Percentiles rank a stretch among this genome's conserved stretches.
phyloP scores from a whole-genome alignment of 2,797 vertebrate genomes.

The Micromesistius poutassou region DNA sequence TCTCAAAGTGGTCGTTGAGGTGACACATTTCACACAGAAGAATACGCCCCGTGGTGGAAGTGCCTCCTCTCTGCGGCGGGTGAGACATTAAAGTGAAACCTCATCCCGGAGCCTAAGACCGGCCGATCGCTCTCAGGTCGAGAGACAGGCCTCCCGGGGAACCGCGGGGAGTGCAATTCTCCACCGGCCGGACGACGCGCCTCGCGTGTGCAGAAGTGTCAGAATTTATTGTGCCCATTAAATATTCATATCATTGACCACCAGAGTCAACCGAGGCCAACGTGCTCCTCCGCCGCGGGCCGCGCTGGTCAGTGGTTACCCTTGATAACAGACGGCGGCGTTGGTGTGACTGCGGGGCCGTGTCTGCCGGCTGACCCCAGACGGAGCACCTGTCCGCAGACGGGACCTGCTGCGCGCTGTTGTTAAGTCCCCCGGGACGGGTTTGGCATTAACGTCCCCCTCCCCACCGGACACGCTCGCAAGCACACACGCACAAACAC shows the following conservation, averaged over 20 bases:
- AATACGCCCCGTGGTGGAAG: slow-evolving; percentile 52
- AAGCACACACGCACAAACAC: too few species aligned
- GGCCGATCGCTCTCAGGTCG: slow-evolving; percentile 27
- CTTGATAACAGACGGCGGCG: too few species aligned
- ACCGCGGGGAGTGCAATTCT: slow-evolving; percentile 23
- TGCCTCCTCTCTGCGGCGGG: slow-evolving; percentile 66
- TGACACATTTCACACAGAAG: slow-evolving; percentile 60
- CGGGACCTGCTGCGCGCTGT: too few species aligned
- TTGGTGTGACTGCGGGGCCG: too few species aligned
- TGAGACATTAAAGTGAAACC: slow-evolving; percentile 52
- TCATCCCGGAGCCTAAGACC: slow-evolving; percentile 18
- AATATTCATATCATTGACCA: slow-evolving; percentile 42
- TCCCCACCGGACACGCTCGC: slow-evolving; percentile 8
- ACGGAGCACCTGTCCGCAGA: slow-evolving; percentile 60
- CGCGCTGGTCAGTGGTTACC: too few species aligned
- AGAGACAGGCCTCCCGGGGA: slow-evolving; percentile 32
- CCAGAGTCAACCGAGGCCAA: slow-evolving; percentile 44
- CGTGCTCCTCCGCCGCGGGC: too few species aligned
- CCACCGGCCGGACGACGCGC: slow-evolving; percentile 10
- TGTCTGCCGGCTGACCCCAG: slow-evolving; percentile 49
- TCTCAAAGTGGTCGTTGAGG: slow-evolving; percentile 55
- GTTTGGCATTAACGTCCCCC: slow-evolving; percentile 58
- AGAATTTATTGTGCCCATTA: slow-evolving; percentile 34
- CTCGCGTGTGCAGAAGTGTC: slow-evolving; percentile 41
- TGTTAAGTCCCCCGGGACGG: too few species aligned